phyloP scores from a whole-genome alignment of 2,797 vertebrate species.

The Perodicticus potto region DNA sequence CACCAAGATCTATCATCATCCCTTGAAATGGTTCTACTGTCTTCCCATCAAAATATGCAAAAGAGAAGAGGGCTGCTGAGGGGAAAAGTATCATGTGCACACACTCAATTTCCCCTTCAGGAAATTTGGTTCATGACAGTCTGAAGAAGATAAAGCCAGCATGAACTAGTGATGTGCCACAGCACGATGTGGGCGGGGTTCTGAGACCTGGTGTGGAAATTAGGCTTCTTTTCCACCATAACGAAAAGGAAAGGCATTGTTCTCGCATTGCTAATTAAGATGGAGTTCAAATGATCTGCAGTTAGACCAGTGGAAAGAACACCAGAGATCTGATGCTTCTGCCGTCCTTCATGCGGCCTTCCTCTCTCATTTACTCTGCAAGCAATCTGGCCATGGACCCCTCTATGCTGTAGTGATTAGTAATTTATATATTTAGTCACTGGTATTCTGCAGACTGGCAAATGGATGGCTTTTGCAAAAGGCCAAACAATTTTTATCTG shows the following conservation, averaged over 20 bases:
- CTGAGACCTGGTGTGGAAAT: neutral
- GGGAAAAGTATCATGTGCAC: neutral
- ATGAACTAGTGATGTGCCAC: neutral
- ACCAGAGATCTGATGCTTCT: neutral
- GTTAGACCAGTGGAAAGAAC: neutral
- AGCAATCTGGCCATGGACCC: neutral
- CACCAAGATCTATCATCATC: neutral
- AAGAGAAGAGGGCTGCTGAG: no score
- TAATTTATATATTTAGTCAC: neutral
- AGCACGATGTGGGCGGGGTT: neutral
- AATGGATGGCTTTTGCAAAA: conserved; percentile 17
- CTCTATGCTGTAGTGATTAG: neutral
- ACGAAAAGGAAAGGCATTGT: neutral
- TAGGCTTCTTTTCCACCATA: neutral
- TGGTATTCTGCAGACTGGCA: neutral
- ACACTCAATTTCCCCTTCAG: neutral
- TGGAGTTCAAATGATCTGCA: neutral
- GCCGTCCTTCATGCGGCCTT: neutral
- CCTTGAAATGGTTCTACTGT: neutral
- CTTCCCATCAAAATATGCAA: neutral
- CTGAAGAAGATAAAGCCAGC: neutral
- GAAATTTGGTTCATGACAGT: neutral
- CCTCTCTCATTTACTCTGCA: neutral
- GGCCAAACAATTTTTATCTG: neutral
- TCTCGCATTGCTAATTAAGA: neutral